These are phyloP conservation scores for Lates calcarifer DNA, from an alignment of 2,113 vertebrate species.

Conservation along the genomic window DNA sequence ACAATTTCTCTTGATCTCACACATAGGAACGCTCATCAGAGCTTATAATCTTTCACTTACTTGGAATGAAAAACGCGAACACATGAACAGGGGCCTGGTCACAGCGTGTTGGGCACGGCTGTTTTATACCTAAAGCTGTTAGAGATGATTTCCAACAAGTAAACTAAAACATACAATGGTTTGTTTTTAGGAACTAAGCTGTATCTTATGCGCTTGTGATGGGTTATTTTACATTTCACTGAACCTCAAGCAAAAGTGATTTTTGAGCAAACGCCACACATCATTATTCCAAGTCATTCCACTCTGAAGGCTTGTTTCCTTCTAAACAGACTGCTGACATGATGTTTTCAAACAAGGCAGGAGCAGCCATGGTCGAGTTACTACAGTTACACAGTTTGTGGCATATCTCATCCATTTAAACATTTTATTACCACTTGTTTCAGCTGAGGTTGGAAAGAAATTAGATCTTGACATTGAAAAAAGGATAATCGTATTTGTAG, in stretches of 20 bases:
- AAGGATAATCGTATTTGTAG: not conserved
- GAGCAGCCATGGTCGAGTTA: not conserved
- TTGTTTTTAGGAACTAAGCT: not conserved
- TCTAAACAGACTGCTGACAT: conserved; percentile 1
- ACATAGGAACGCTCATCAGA: not conserved
- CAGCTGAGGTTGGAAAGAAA: not conserved
- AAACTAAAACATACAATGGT: no score
- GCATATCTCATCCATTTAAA: not conserved
- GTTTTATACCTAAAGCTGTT: not conserved
- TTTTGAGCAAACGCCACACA: not conserved
- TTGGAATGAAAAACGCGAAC: not conserved
- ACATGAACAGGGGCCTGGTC: not conserved
- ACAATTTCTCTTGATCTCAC: not conserved
- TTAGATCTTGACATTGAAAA: not conserved
- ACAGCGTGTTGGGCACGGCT: no score
- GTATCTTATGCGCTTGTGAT: not conserved
- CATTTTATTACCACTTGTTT: not conserved
- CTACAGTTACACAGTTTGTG: not conserved
- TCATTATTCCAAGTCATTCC: conserved; percentile 19
- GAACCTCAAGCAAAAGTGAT: no score
- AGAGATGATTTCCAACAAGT: not conserved
- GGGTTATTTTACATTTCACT: not conserved
- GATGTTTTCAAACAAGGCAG: not conserved
- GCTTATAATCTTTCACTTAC: not conserved
- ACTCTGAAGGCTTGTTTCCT: not conserved